Conservation (phyloP, 2,797 vertebrate species). For the Lacerta bilineata region DNA sequence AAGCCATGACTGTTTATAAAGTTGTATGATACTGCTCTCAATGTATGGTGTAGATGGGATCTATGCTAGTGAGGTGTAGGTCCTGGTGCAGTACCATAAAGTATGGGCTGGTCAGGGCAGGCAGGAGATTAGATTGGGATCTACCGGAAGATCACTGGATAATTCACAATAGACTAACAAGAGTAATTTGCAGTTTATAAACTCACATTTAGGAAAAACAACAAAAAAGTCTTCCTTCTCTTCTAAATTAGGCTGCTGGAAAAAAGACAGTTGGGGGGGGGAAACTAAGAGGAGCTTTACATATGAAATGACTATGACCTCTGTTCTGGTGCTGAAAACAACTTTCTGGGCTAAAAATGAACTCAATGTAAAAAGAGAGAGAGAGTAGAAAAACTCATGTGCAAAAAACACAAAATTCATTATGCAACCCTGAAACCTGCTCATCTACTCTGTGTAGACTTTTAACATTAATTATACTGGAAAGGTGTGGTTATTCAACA, state of each 20-base stretch:
- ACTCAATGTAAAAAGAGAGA: too few species aligned
- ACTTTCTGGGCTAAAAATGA: not conserved
- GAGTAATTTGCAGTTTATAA: not conserved
- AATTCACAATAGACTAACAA: not conserved
- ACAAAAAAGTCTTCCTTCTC: too few species aligned
- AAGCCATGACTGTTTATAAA: too few species aligned
- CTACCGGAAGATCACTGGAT: not conserved
- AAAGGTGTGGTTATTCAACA: not conserved
- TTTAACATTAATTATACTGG: constrained; percentile 10
- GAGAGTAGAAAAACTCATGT: not conserved
- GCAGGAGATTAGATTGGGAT: not conserved
- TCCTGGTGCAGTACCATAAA: not conserved
- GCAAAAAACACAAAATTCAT: not conserved
- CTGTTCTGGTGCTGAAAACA: not conserved
- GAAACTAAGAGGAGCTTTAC: not conserved
- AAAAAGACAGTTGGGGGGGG: not conserved
- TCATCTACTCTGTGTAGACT: not conserved
- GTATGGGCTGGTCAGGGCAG: not conserved
- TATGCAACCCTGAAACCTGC: not conserved
- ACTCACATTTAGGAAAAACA: too few species aligned
- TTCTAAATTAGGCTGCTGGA: not conserved
- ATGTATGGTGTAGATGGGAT: too few species aligned
- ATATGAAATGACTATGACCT: not conserved
- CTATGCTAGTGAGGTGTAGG: too few species aligned
- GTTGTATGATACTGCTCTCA: too few species aligned